Percentiles rank a stretch among this genome's conserved stretches.
These are phyloP conservation scores for Triplophysa rosa DNA, from an alignment of 2,113 vertebrate genomes.

Conservation along the genomic window DNA sequence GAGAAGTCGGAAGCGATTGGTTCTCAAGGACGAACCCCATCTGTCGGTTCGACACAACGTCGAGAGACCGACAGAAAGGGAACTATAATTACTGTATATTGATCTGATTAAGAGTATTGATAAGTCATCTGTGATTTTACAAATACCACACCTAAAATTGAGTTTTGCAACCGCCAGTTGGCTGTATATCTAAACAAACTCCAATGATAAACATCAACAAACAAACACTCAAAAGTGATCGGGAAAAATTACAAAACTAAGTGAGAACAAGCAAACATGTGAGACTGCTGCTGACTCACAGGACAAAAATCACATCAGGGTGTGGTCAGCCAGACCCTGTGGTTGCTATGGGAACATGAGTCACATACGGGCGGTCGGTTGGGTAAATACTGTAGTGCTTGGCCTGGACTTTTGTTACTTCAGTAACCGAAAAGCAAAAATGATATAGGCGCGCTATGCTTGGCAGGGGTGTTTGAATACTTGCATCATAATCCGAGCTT, in stretches of 20 bases:
- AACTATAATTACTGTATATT: too few species aligned
- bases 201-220: neutral
- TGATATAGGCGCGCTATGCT: slow-evolving; percentile 61
- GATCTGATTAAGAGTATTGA: neutral
- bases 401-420: slow-evolving; percentile 60
- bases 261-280: neutral
- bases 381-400: slow-evolving; percentile 62
- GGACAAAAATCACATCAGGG: slow-evolving; percentile 58
- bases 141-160: neutral
- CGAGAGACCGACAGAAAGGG: too few species aligned
- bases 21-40: too few species aligned
- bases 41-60: too few species aligned
- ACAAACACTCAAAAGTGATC: slow-evolving; percentile 1
- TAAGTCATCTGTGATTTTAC: neutral
- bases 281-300: neutral
- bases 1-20: too few species aligned
- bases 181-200: too few species aligned
- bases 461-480: slow-evolving; percentile 47
- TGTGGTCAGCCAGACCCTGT: slow-evolving; percentile 63
- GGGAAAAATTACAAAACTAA: neutral
- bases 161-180: too few species aligned
- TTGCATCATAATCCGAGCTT: slow-evolving; percentile 64
- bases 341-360: slow-evolving; percentile 67
- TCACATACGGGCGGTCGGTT: slow-evolving; percentile 57
- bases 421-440: slow-evolving; percentile 69